phyloP scores from a whole-genome alignment of 1,140 invertebrate species.

The Achroia grisella region DNA sequence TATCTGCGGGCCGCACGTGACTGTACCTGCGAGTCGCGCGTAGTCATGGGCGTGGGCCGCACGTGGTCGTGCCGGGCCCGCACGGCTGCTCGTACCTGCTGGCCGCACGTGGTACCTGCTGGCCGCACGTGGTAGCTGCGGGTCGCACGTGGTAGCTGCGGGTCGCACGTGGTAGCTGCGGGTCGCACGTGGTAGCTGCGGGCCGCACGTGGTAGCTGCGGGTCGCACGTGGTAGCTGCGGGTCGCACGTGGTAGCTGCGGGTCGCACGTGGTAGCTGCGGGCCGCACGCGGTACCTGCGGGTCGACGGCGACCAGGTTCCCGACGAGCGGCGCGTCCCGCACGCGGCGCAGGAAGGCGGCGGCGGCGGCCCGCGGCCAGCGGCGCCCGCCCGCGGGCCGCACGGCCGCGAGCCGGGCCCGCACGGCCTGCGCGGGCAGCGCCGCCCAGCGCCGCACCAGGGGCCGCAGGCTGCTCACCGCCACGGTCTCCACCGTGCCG shows the following conservation, averaged over 20 bases:
- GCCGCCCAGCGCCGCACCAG: constrained; percentile 28
- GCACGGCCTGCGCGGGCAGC: constrained; percentile 33
- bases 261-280: no score
- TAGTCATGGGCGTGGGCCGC: no score
- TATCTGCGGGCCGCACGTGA: no score
- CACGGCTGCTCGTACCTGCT: no score
- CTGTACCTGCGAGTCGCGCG: no score
- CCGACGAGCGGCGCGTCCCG: constrained; percentile 29
- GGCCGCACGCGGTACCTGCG: constrained; percentile 13
- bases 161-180: constrained; percentile 25
- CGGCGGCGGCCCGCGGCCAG: constrained; percentile 38
- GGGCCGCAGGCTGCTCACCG: constrained; percentile 19
- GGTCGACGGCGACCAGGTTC: constrained; percentile 26
- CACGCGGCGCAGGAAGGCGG: constrained; percentile 31
- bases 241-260: no score
- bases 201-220: constrained; percentile 43
- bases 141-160: constrained; percentile 10
- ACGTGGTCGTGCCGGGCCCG: no score
- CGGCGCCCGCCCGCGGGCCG: constrained; percentile 20
- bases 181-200: constrained; percentile 23
- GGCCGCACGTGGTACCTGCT: no score
- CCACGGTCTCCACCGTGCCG: constrained; percentile 42
- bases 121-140: no score
- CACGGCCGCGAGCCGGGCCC: constrained; percentile 14
- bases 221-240: constrained; percentile 17